phyloP scores from a whole-genome alignment of 2,888 invertebrate species.

The Anoncus sp. region DNA sequence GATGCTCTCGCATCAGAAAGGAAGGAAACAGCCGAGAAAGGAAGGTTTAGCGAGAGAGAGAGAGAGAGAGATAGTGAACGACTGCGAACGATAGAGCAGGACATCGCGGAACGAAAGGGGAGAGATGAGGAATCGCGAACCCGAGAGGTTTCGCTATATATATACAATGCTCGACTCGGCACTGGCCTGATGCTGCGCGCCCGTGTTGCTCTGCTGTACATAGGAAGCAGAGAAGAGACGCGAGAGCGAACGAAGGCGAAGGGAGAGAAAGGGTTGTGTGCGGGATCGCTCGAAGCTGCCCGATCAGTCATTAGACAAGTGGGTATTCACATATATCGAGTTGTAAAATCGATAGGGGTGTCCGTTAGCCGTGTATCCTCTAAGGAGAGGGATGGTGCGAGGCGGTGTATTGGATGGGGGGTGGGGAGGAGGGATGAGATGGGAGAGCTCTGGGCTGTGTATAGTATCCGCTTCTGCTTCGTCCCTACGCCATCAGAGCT shows the following conservation, averaged over 20 bases:
- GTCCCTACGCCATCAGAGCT: constrained; percentile 61
- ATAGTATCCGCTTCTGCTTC: constrained; percentile 46
- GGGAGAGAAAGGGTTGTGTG: constrained; percentile 78
- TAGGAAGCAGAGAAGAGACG: constrained; percentile 62
- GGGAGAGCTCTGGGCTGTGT: constrained; percentile 70
- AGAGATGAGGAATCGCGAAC: constrained; percentile 22
- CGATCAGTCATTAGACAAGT: constrained; percentile 83
- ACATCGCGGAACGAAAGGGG: constrained; percentile 6
- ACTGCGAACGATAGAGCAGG: constrained; percentile 34
- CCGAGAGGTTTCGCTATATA: constrained; percentile 50
- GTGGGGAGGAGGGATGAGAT: constrained; percentile 78
- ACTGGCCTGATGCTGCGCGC: constrained; percentile 49
- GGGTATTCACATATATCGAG: constrained; percentile 83
- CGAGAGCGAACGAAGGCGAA: constrained; percentile 61
- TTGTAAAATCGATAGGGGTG: constrained; percentile 84
- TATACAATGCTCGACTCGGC: constrained; percentile 56
- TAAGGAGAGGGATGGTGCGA: constrained; percentile 75
- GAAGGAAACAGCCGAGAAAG: constrained; percentile 49
- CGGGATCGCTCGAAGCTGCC: constrained; percentile 77
- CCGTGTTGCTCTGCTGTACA: constrained; percentile 33
- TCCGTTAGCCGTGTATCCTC: constrained; percentile 82
- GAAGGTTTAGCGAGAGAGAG: constrained; percentile 27
- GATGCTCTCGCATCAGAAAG: constrained; percentile 46
- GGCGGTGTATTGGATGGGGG: constrained; percentile 41
- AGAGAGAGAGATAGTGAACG: constrained; percentile 25